Percentiles rank a stretch among this genome's conserved stretches.
Conservation (phyloP, 1,140 invertebrate species). For the Drosophila carrolli region DNA sequence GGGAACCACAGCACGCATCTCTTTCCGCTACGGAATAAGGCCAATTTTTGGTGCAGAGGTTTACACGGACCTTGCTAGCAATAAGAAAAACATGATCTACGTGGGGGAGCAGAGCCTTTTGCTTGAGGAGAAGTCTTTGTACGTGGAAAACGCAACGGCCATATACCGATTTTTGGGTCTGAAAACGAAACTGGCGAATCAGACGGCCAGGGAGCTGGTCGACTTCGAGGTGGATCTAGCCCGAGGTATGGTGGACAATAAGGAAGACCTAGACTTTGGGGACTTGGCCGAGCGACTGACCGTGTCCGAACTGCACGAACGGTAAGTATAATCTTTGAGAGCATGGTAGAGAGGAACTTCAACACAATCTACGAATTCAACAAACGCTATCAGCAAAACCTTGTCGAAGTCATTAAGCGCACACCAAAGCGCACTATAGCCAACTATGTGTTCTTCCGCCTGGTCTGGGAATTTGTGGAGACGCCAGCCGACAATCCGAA, state of each 20-base stretch:
- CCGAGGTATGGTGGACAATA: slow-evolving; percentile 38
- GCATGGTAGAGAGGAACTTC: slow-evolving; percentile 27
- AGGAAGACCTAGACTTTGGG: slow-evolving; percentile 23
- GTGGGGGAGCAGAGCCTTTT: slow-evolving; percentile 42
- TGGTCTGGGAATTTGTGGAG: slow-evolving; percentile 48
- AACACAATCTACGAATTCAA: slow-evolving; percentile 55
- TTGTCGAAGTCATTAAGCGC: slow-evolving; percentile 32
- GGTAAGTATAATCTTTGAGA: slow-evolving; percentile 50
- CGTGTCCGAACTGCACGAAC: slow-evolving; percentile 38
- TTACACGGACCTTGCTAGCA: slow-evolving; percentile 54
- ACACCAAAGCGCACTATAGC: slow-evolving; percentile 56
- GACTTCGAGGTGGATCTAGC: slow-evolving; percentile 70
- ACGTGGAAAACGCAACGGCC: slow-evolving; percentile 45
- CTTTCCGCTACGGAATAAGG: slow-evolving; percentile 39
- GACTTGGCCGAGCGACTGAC: slow-evolving; percentile 36
- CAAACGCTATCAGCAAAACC: slow-evolving; percentile 51
- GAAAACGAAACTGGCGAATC: slow-evolving; percentile 11
- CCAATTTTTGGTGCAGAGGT: slow-evolving; percentile 52
- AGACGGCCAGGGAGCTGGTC: slow-evolving; percentile 57
- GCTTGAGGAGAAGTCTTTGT: slow-evolving; percentile 55
- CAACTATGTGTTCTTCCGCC: slow-evolving; percentile 65
- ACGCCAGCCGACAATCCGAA: slow-evolving; percentile 3
- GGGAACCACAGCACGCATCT: slow-evolving; percentile 28
- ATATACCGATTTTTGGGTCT: slow-evolving; percentile 52
- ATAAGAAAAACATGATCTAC: slow-evolving; percentile 50